Base-by-base conservation (phyloP, 1,140 invertebrate species). In the Panulirus ornatus region DNA sequence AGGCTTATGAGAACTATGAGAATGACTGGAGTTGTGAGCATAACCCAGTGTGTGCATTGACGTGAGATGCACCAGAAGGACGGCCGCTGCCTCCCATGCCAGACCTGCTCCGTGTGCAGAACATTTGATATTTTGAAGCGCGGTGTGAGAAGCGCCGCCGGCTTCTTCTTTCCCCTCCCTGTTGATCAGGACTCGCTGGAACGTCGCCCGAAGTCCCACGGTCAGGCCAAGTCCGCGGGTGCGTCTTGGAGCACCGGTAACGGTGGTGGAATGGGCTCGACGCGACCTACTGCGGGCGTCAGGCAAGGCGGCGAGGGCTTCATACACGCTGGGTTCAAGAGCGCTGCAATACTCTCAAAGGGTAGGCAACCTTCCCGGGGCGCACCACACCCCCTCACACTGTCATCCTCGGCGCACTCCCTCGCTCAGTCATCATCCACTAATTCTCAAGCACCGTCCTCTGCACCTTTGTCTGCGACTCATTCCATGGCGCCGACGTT, bases 261-360 rank as follows among this genome's bases (percentile, higher is more conserved):
- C 44, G 40, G 40, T 16, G 40, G 11, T 8, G 38, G n/a, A 47
- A 86, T 73, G 70, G 70, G 70, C 42, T 86, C 84, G n/a, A 54
- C 70, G 1, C 71, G 70, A n/a, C 71, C 84, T n/a, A 19, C 42
- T n/a, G 38, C 16, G 27, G 58, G 58, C n/a, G 16, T 34, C 11
- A 16, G n/a, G 1, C 8, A 22, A 19, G 47, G 51, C 27, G 51
- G 47, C 27, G 51, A n/a, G 22, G 70, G 40, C 1, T 86, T 86
- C 71, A 86, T 86, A 1, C 38, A 75, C 47, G 84, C n/a, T 27
- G 71, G 70, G 2, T 76, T 86, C 70, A 86, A 86, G 71, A 34
- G 70, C n/a, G 70, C 84, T 2, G 70, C n/a, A 19, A 16, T 86
- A 11, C 14, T 86, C 16, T 30, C 70, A 2, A 36, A 27, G n/a